Conservation (phyloP, 2,113 vertebrate species). For the Albula glossodonta region DNA sequence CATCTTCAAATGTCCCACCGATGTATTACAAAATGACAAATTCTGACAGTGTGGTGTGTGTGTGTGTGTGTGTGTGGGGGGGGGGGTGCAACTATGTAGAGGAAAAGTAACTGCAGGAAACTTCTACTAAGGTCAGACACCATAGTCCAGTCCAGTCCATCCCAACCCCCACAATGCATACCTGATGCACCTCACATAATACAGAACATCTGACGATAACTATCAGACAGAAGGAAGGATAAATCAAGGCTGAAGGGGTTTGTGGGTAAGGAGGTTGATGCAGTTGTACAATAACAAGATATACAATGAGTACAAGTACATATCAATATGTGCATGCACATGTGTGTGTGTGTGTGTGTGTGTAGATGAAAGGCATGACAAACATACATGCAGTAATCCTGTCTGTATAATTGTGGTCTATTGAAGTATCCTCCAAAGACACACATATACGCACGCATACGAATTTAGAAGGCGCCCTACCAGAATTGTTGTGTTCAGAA, state of each 20-base stretch:
- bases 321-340: not conserved
- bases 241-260: too few species aligned
- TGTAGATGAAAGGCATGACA: not conserved
- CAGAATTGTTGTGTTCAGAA: slow-evolving; percentile 55
- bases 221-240: not conserved
- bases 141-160: too few species aligned
- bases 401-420: too few species aligned
- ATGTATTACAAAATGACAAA: not conserved
- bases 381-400: not conserved
- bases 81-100: not conserved
- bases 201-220: not conserved
- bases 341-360: not conserved
- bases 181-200: not conserved
- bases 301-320: too few species aligned
- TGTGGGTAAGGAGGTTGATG: too few species aligned
- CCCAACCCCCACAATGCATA: too few species aligned
- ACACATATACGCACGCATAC: not conserved
- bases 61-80: too few species aligned
- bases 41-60: not conserved
- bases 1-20: not conserved
- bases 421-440: not conserved
- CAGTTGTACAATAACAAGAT: not conserved
- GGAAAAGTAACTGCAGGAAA: too few species aligned
- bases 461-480: slow-evolving; percentile 49
- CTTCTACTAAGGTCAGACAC: too few species aligned